These are phyloP conservation scores for Bolinopsis microptera DNA, from an alignment of 37 sponge, comb jelly and placozoan species.

Conservation along the genomic window DNA sequence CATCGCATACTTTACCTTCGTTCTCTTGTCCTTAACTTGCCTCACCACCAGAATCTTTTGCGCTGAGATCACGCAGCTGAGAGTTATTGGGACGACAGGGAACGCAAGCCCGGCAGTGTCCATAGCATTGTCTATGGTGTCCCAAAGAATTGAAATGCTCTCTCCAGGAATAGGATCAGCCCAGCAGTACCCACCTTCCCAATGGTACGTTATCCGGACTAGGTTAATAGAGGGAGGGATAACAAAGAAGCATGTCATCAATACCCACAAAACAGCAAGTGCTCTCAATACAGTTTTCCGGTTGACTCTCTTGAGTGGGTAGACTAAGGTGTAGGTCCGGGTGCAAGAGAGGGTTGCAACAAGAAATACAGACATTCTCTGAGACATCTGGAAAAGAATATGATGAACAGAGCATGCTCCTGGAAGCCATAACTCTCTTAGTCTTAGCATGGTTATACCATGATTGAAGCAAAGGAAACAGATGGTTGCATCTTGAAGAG, in stretches of 20 bases:
- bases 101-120: neutral
- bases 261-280: neutral
- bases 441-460: neutral
- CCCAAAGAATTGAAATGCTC: neutral
- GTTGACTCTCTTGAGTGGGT: neutral
- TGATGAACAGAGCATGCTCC: neutral
- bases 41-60: neutral
- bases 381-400: conserved; percentile 56
- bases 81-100: neutral
- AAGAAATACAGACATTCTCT: conserved; percentile 14
- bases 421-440: neutral
- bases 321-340: neutral
- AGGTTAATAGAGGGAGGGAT: neutral
- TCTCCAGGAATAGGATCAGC: neutral
- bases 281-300: neutral
- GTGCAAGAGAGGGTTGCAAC: neutral
- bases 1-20: neutral
- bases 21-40: neutral
- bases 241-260: neutral
- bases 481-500: neutral
- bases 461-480: neutral
- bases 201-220: neutral
- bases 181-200: conserved; percentile 60
- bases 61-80: neutral
- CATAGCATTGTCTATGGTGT: neutral